These are phyloP conservation scores for Trileptium ribeirensis DNA, from an alignment of 2,888 invertebrate genomes.

Conservation along the genomic window DNA sequence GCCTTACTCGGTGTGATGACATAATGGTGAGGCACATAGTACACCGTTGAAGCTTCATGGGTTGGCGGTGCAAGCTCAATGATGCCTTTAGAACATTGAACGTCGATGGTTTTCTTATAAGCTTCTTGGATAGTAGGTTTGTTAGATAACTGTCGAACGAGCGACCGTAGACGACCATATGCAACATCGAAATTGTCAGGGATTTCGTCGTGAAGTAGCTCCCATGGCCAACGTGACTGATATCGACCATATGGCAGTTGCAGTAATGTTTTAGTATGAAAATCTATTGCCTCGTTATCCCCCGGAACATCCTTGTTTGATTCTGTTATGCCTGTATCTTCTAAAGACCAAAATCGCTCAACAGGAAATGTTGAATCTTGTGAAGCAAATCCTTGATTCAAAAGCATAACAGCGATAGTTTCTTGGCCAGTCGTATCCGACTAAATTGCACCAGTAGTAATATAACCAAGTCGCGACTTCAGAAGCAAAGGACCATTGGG, in stretches of 20 bases:
- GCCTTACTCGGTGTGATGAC: constrained; percentile 28
- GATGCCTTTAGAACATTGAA: constrained; percentile 18
- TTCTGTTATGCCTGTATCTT: constrained; percentile 5
- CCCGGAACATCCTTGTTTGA: background rate
- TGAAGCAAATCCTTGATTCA: background rate
- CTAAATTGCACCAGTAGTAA: background rate
- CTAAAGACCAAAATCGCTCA: constrained; percentile 6
- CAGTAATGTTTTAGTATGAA: background rate
- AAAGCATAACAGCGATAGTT: background rate
- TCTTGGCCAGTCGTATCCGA: background rate
- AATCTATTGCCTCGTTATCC: constrained; percentile 16
- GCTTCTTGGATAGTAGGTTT: constrained; percentile 6
- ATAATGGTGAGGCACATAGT: constrained; percentile 31
- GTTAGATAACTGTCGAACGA: background rate
- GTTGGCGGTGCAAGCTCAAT: constrained; percentile 22
- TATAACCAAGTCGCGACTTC: background rate
- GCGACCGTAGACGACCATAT: background rate
- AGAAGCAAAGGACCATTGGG: background rate
- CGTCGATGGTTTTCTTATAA: constrained; percentile 17
- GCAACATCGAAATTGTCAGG: constrained; percentile 15
- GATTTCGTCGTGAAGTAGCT: background rate
- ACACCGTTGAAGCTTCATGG: background rate
- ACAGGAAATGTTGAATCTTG: background rate
- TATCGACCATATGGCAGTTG: constrained; percentile 10
- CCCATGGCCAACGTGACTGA: constrained; percentile 18